phyloP scores from a whole-genome alignment of 2,888 invertebrate genomes.

The Terebella lapidaria region DNA sequence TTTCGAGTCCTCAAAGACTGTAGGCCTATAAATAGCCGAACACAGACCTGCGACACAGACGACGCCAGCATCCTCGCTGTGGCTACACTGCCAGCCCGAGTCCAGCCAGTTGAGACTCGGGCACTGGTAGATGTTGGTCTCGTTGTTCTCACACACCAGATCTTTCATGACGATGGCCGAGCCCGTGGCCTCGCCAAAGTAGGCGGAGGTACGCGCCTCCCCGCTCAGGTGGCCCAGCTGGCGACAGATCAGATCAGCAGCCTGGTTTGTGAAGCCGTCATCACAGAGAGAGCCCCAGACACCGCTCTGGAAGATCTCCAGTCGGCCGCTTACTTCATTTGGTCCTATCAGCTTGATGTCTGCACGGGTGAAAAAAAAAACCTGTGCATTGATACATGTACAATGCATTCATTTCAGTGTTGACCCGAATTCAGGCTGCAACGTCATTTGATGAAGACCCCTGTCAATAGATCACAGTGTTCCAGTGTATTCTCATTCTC shows the following conservation, averaged over 20 bases:
- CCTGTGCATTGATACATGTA: no score
- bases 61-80: not conserved
- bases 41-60: not conserved
- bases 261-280: slow-evolving; percentile 1
- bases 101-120: not conserved
- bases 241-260: not conserved
- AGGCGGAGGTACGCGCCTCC: not conserved
- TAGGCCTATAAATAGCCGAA: no score
- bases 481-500: no score
- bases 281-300: slow-evolving; percentile 3
- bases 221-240: not conserved
- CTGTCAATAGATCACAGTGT: no score
- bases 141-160: not conserved
- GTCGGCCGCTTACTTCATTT: not conserved
- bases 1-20: no score
- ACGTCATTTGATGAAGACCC: no score
- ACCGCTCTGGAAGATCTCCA: not conserved
- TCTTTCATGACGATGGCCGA: not conserved
- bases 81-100: not conserved
- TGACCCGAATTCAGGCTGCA: no score
- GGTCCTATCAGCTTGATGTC: no score
- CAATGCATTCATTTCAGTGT: no score
- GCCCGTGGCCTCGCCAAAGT: slow-evolving; percentile 1
- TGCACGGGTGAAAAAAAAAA: no score
- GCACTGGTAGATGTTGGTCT: slow-evolving; percentile 1